These are phyloP conservation scores for Lobophora halterata DNA, from an alignment of 2,888 invertebrate species.

Conservation along the genomic window DNA sequence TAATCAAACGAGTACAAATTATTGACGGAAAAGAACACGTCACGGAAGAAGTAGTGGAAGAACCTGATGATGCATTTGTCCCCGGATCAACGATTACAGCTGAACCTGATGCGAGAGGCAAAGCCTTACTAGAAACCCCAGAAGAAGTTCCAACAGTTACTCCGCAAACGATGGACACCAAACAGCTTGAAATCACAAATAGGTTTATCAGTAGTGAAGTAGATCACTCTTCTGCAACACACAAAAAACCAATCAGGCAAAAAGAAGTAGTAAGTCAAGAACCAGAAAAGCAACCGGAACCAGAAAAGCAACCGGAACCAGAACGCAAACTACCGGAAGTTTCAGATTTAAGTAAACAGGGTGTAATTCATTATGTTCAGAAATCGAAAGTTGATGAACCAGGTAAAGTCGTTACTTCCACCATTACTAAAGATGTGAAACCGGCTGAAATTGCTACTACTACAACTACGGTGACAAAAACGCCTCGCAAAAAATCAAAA, in stretches of 20 bases:
- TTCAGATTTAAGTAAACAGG: conserved; percentile 13
- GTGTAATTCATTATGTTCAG: conserved; percentile 14
- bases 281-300: conserved; percentile 4
- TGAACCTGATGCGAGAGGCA: conserved; percentile 25
- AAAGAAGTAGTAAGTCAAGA: conserved; percentile 1
- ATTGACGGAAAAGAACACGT: conserved; percentile 90
- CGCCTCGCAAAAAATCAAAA: conserved; percentile 12
- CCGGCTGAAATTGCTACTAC: conserved; percentile 15
- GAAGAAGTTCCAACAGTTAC: conserved; percentile 4
- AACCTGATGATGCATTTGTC: conserved; percentile 79
- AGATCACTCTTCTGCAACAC: conserved; percentile 24
- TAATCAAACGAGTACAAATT: conserved; percentile 86
- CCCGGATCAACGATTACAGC: conserved; percentile 53
- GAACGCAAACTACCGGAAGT: too few species aligned
- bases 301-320: too few species aligned
- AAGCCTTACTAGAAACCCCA: conserved; percentile 12
- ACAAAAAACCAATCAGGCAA: conserved; percentile 14
- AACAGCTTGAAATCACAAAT: conserved; percentile 27
- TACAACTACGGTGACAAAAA: conserved; percentile 13
- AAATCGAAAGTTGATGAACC: conserved; percentile 20
- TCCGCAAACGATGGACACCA: conserved; percentile 12
- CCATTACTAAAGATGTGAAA: conserved; percentile 10
- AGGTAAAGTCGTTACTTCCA: conserved; percentile 13
- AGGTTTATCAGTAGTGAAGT: conserved; percentile 36
- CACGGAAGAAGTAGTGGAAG: conserved; percentile 89